Evolutionary conservation across 2,888 invertebrate species (phyloP).

Genomic region (Megalurothrips usitatus): DNA sequence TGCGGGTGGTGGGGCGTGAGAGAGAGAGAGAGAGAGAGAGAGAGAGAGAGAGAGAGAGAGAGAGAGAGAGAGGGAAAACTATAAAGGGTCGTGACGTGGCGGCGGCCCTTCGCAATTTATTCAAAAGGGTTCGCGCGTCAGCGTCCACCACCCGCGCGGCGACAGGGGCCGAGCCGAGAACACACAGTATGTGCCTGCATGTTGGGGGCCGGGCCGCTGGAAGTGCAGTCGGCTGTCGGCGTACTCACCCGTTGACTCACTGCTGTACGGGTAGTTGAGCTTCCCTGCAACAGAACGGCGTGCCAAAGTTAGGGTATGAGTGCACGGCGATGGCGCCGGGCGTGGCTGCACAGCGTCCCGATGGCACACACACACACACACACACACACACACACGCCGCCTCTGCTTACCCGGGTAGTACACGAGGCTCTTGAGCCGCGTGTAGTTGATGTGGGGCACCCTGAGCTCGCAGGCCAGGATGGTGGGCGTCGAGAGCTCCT

Average conservation of each 20-base stretch:
- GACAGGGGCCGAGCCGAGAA: no score
- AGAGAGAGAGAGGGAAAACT: background rate
- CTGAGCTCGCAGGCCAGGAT: slow-evolving; percentile 43
- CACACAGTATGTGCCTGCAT: background rate
- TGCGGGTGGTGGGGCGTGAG: no score
- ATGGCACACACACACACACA: no score
- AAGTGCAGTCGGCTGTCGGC: background rate
- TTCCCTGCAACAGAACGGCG: background rate
- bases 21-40: background rate
- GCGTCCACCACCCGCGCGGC: no score
- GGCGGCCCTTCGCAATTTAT: background rate
- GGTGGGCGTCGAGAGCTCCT: slow-evolving; percentile 39
- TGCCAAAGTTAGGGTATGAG: background rate
- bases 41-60: no score
- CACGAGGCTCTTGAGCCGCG: slow-evolving; percentile 41
- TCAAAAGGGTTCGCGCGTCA: background rate
- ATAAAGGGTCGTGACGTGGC: background rate
- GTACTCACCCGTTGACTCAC: background rate
- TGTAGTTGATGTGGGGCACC: slow-evolving; percentile 42
- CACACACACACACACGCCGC: no score
- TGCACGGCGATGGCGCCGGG: background rate
- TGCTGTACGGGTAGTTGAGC: slow-evolving; percentile 16
- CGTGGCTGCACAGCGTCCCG: no score
- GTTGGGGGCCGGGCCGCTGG: background rate
- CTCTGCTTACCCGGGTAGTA: slow-evolving; percentile 42